Base-by-base conservation (phyloP, 2,797 vertebrate species). In the Neosilurus mollespiculum region DNA sequence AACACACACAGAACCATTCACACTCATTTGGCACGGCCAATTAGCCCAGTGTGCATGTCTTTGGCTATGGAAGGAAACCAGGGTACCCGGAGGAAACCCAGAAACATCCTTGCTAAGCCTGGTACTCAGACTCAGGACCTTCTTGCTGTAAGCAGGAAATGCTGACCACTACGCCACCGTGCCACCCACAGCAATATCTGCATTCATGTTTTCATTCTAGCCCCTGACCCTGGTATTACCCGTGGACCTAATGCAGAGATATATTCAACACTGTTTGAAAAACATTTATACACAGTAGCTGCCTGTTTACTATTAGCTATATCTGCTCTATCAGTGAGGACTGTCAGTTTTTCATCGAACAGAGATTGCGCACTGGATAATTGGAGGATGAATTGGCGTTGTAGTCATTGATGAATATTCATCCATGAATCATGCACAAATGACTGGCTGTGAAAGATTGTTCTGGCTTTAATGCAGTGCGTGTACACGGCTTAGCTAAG, bases 171-270 rank as follows among this genome's bases (percentile, higher is more conserved):
- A 8, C 43, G 43, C 43, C 43, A 4, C 43, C 4, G 43, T 43
- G 43, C 43, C 43, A 43, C 4, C 43, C 8, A 43, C 43, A 8
- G 43, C 91, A 92, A 92, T 94, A 93, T 94, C 90, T 92, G 89
- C 90, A 89, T 85, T 86, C 78, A 78, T 90, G 89, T 92, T 93
- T 92, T 93, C 92, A 91, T 88, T 90, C 87, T 86, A 86, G 90
- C 92, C 89, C 56, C 90, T 92, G 91, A 93, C 92, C 90, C 89
- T 85, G 78, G 86, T 89, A 90, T 92, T 93, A 92, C 90, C 92
- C 88, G 90, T 89, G 85, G 87, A 83, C 89, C 86, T 87, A 89
- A 87, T 89, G 88, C 69, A 78, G 80, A 75, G 82, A 72, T 84
- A 88, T 88, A 88, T 87, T 91, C 87, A 87, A 87, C 87, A 85